Conservation (phyloP, 1,140 invertebrate species). For the Trialeurodes vaporariorum region DNA sequence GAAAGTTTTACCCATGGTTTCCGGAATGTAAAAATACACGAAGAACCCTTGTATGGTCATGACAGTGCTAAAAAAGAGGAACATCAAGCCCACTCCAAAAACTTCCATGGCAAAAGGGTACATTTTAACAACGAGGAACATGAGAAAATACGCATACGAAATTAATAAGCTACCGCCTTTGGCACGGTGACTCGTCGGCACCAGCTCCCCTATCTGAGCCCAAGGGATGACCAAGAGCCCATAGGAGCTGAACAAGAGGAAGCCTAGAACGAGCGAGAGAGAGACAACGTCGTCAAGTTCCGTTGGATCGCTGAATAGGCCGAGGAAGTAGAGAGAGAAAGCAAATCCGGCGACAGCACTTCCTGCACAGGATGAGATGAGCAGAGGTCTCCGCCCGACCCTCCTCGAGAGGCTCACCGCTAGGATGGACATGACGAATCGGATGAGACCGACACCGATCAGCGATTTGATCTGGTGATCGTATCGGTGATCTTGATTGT, state of each 20-base stretch:
- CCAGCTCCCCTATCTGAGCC: conserved; percentile 42
- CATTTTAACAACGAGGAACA: conserved; percentile 50
- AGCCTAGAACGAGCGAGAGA: conserved; percentile 37
- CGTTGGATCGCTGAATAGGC: background rate
- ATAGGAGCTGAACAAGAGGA: conserved; percentile 41
- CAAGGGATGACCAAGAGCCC: conserved; percentile 50
- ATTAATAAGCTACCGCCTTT: conserved; percentile 42
- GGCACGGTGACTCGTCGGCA: conserved; percentile 35
- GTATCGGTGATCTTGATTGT: too few relatives aligned
- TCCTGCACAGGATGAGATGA: conserved; percentile 40
- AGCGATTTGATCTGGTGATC: conserved; percentile 35
- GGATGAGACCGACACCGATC: conserved; percentile 38
- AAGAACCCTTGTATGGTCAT: conserved; percentile 44
- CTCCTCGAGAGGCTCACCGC: conserved; percentile 39
- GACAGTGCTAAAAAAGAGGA: conserved; percentile 46
- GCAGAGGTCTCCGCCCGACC: conserved; percentile 38
- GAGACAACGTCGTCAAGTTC: conserved; percentile 24
- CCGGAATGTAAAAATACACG: conserved; percentile 51
- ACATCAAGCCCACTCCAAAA: conserved; percentile 41
- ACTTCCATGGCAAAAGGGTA: conserved; percentile 42
- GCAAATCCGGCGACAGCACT: conserved; percentile 33
- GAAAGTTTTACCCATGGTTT: conserved; percentile 57
- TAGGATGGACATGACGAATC: conserved; percentile 40
- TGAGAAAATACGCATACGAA: conserved; percentile 46
- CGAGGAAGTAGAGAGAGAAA: background rate